Evolutionary conservation across 92 coral and sea anemone genomes (phyloP).

Genomic region (Porites lobata): DNA sequence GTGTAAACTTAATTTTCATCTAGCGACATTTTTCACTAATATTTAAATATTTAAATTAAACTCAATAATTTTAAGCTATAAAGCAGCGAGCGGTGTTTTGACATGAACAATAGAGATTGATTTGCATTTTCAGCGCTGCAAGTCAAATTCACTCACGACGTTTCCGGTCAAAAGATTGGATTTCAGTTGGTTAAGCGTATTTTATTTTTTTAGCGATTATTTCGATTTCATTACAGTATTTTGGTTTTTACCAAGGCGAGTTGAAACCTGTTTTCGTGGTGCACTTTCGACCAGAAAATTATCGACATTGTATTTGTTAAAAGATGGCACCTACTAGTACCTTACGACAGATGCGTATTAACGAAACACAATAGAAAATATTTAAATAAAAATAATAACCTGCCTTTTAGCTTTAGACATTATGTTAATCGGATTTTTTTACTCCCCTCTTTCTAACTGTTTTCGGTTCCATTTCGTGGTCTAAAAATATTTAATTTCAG

Average conservation of each 20-base stretch:
- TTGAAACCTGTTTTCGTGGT: constrained; percentile 6
- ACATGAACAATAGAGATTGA: constrained; percentile 43
- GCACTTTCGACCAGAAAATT: constrained; percentile 32
- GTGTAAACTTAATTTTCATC: constrained; percentile 26
- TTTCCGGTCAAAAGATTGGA: constrained; percentile 55
- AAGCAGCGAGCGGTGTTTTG: constrained; percentile 50
- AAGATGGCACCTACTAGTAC: constrained; percentile 18
- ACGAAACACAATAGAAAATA: constrained; percentile 48
- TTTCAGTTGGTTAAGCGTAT: constrained; percentile 26
- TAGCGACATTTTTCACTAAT: neutral
- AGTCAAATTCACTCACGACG: constrained; percentile 49
- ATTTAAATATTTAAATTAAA: constrained; percentile 1
- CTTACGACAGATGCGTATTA: constrained; percentile 59
- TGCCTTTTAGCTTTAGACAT: constrained; percentile 48
- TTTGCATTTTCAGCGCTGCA: constrained; percentile 52
- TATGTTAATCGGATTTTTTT: constrained; percentile 23
- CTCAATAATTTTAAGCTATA: constrained; percentile 12
- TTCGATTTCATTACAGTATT: constrained; percentile 20
- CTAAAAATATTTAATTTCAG: constrained; percentile 14
- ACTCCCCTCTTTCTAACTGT: neutral
- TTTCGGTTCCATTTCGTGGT: neutral
- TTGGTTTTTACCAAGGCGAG: constrained; percentile 10
- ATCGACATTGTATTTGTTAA: constrained; percentile 32
- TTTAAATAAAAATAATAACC: constrained; percentile 61
- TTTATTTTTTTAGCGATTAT: constrained; percentile 21